Evolutionary conservation across 2,888 invertebrate species (phyloP), one percentile per base, ranked within the genome.

Genomic region (Pristionchus japonicus): DNA sequence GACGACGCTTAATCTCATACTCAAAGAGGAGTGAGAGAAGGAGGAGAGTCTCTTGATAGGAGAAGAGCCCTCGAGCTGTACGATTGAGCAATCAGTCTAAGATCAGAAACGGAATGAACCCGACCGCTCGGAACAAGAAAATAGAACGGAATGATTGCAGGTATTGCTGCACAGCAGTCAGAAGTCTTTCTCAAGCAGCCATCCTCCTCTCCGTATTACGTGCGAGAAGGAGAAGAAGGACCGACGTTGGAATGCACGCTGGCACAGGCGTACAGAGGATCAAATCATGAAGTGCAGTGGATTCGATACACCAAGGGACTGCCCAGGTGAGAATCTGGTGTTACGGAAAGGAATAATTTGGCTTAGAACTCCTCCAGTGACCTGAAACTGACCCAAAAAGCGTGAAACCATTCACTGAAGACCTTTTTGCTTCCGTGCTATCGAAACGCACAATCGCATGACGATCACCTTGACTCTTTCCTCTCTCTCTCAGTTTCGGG

Each of bases 121-220:
- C 7, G 57, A 57, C 57, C 23, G 3, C 57, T 57, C 57, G 23
- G 34, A 1, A 74, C 1, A 7, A 40, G 70, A 74, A 9, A 67
- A 20, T 1, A 3, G 34, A 67, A n/a, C 64, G 64, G 64, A 64
- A 64, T n/a, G n/a, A 31, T 77, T 77, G 20, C 77, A 77, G 77
- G 77, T 17, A 40, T 77, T n/a, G 43, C 43, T 34, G 77, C n/a
- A 13, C 40, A 74, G 34, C n/a, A 43, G 27, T 52, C 82, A 11
- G 85, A 87, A 17, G 87, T 80, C 13, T 87, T 87, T 31, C 31
- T 61, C 40, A 80, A 87, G 80, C 88, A 90, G 64, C 93, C 94
- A 2, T 89, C 89, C 23, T 85, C 88, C 3, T 91, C 93, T 31
- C 93, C 93, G 3, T 94, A 93, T 84, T 93, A 92, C 86, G 92